phyloP scores from a whole-genome alignment of 2,113 vertebrate genomes.

The Camelus bactrianus region DNA sequence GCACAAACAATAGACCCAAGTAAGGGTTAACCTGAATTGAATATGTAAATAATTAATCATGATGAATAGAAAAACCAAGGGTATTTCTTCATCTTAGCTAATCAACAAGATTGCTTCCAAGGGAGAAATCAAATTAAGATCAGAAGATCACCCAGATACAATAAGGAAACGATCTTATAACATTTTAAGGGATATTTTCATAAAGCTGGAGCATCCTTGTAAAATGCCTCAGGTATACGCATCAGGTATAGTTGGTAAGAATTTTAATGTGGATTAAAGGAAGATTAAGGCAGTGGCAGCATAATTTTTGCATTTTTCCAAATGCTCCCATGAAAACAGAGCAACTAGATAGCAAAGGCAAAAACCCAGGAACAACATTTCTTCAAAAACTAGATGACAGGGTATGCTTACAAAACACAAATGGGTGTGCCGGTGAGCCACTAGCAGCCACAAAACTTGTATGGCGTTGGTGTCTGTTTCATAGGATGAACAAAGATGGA shows the following conservation, averaged over 20 bases:
- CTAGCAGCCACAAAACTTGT: background rate
- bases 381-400: background rate
- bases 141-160: slow-evolving; percentile 31
- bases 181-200: slow-evolving; percentile 24
- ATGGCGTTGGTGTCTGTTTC: background rate
- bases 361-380: background rate
- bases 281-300: background rate
- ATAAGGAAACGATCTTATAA: slow-evolving; percentile 38
- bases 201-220: background rate
- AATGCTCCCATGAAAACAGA: background rate
- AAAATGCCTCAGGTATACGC: background rate
- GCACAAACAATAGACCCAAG: background rate
- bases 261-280: background rate
- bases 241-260: background rate
- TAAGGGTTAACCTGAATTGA: slow-evolving; percentile 40
- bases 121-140: slow-evolving; percentile 64
- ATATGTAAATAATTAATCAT: slow-evolving; percentile 61
- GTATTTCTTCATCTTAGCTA: slow-evolving; percentile 65
- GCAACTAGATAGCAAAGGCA: background rate
- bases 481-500: background rate
- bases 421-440: background rate
- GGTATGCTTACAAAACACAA: background rate
- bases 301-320: background rate
- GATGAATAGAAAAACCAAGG: slow-evolving; percentile 38
- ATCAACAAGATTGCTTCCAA: slow-evolving; percentile 55